A percentile compares a stretch with the other conserved stretches of the same genome.
phyloP scores from a whole-genome alignment of 2,113 vertebrate species.

The Leptobrachium leishanense region DNA sequence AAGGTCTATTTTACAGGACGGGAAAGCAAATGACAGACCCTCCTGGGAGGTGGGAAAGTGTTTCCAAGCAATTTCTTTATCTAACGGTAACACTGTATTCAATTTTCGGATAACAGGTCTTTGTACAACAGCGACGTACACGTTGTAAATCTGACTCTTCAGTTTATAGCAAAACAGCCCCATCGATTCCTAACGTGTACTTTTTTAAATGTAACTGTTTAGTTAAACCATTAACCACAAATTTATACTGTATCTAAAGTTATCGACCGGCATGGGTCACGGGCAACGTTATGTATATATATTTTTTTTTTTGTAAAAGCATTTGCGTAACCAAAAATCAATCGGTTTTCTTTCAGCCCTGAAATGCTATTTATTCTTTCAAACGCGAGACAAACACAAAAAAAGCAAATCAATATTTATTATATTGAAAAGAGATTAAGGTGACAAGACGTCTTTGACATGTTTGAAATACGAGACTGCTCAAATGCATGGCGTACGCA shows the following conservation, averaged over 20 bases:
- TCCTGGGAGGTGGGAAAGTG: constrained; percentile 37
- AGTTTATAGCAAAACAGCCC: constrained; percentile 10
- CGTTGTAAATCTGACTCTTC: background rate
- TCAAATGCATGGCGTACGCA: background rate
- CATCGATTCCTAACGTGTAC: constrained; percentile 6
- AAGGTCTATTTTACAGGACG: constrained; percentile 24
- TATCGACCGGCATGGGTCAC: constrained; percentile 12
- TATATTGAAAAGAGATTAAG: constrained; percentile 41
- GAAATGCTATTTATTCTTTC: constrained; percentile 26
- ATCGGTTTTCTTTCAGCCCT: constrained; percentile 23
- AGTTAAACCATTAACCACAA: constrained; percentile 27
- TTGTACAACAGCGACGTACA: background rate
- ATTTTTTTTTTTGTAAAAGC: constrained; percentile 7
- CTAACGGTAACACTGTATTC: constrained; percentile 17
- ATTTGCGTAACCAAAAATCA: constrained; percentile 41
- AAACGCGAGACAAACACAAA: constrained; percentile 1
- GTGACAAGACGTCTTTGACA: constrained; percentile 30
- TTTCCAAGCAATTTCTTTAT: constrained; percentile 37
- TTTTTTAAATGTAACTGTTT: constrained; percentile 16
- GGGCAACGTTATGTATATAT: background rate
- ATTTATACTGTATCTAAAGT: constrained; percentile 2
- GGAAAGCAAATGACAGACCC: constrained; percentile 18
- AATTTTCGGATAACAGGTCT: constrained; percentile 35
- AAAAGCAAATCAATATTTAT: constrained; percentile 30
- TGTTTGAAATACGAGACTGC: background rate